These are phyloP conservation scores for Taenaris catops DNA, from an alignment of 2,888 invertebrate genomes.

Conservation along the genomic window DNA sequence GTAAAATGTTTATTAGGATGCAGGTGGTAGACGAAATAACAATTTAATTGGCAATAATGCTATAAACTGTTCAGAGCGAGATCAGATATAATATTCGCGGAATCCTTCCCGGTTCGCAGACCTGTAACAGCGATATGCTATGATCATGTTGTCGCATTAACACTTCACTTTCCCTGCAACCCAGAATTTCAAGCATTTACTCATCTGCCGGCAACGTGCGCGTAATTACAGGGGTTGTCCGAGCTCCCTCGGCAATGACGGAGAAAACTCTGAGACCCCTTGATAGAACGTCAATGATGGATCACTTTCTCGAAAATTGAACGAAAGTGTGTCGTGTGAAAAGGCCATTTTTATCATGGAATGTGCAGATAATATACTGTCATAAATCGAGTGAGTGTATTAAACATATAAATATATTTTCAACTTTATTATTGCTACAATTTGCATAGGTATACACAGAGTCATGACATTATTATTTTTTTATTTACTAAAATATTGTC, in stretches of 20 bases:
- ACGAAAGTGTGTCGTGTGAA: constrained; percentile 70
- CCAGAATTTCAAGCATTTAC: constrained; percentile 74
- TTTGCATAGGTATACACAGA: no score
- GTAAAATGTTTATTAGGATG: constrained; percentile 7
- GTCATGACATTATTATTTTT: no score
- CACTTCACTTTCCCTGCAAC: constrained; percentile 73
- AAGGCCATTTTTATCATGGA: constrained; percentile 53
- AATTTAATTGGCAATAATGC: constrained; percentile 7
- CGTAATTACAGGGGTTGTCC: constrained; percentile 64
- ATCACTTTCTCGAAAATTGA: constrained; percentile 75
- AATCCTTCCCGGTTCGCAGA: constrained; percentile 51
- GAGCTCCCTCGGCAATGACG: constrained; percentile 42
- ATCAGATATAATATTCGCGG: constrained; percentile 44
- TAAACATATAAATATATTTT: no score
- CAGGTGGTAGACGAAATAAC: constrained; percentile 1
- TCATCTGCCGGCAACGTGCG: constrained; percentile 68
- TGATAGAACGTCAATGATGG: constrained; percentile 68
- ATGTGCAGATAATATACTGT: constrained; percentile 37
- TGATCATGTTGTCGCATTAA: constrained; percentile 72
- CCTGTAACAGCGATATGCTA: constrained; percentile 50
- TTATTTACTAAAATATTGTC: no score
- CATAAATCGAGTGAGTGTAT: constrained; percentile 7
- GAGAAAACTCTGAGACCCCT: constrained; percentile 55
- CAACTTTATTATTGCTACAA: no score
- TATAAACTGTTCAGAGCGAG: constrained; percentile 29